Evolutionary conservation across 2,797 vertebrate genomes (phyloP), one percentile per base, ranked within the genome.

Genomic region (Falco novaeseelandiae): DNA sequence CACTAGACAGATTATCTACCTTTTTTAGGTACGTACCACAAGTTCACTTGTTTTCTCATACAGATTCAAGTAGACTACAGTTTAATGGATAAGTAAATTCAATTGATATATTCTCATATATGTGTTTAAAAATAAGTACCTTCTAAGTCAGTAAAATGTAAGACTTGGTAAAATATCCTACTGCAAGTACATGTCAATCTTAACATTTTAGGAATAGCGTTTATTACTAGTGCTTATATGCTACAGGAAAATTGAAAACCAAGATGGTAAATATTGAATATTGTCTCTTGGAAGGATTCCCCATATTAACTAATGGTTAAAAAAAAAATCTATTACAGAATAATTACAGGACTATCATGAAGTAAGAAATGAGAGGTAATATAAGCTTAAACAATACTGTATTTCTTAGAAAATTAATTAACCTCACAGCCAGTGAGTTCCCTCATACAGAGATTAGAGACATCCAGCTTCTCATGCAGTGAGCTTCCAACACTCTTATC

Each of bases 331-430:
- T 36, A 57, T 61, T 78, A 44, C 10, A 23, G 40, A 95, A 61
- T 67, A 55, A 70, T 79, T 84, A 67, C 17, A 57, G 29, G 30
- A 59, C 30, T 87, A 73, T 16, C 38, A 22, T 34, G 57, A 66
- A 73, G 40, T 42, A 81, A 59, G 74, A 86, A 92, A 82, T 67
- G 81, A 88, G 51, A 71, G 40, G 55, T 63, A 94, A 77, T 72
- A 73, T 21, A 59, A 72, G 51, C 59, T 65, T 61, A 78, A 72
- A 72, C 36, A 63, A 76, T 67, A 63, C 32, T 57, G 4, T 36
- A 71, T 71, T 86, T 61, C 80, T 92, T 57, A 90, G 73, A 61
- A 81, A 94, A 89, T 80, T 74, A 84, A 95, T 96, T 92, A 90
- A 90, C 76, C 87, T 94, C 92, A 65, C 81, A 94, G 83, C 27